These are phyloP conservation scores for Pelodiscus sinensis DNA, from an alignment of 2,113 vertebrate genomes.

Conservation along the genomic window DNA sequence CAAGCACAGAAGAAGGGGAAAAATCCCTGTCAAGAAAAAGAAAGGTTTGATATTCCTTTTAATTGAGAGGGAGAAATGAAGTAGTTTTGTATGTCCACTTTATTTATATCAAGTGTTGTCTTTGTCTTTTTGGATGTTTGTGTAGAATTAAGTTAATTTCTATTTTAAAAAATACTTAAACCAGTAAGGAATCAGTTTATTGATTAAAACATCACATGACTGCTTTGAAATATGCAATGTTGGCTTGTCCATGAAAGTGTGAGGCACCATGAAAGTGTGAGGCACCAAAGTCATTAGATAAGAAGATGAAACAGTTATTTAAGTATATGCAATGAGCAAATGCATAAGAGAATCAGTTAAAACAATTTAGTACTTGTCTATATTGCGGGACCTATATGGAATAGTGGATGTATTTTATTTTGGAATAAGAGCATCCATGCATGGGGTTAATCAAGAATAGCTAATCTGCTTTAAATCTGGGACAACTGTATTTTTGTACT, in stretches of 20 bases:
- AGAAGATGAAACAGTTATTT: background rate
- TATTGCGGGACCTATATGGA: background rate
- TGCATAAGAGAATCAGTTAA: background rate
- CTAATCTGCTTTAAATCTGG: background rate
- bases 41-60: constrained; percentile 61
- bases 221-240: background rate
- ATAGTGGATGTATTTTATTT: background rate
- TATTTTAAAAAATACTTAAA: background rate
- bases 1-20: constrained; percentile 64
- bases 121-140: background rate
- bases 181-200: background rate
- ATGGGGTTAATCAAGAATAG: background rate
- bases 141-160: background rate
- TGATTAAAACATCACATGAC: background rate
- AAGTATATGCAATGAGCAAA: background rate
- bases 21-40: constrained; percentile 35
- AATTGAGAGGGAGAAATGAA: background rate
- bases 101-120: background rate
- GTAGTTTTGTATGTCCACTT: background rate
- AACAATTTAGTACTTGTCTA: background rate
- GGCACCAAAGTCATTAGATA: background rate
- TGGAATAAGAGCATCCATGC: background rate
- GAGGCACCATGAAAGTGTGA: background rate
- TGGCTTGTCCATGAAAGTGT: background rate
- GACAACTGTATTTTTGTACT: background rate